Percentiles rank a stretch among this genome's conserved stretches.
These are phyloP conservation scores for Ramphastos sulfuratus DNA, from an alignment of 2,113 vertebrate genomes.

Conservation along the genomic window DNA sequence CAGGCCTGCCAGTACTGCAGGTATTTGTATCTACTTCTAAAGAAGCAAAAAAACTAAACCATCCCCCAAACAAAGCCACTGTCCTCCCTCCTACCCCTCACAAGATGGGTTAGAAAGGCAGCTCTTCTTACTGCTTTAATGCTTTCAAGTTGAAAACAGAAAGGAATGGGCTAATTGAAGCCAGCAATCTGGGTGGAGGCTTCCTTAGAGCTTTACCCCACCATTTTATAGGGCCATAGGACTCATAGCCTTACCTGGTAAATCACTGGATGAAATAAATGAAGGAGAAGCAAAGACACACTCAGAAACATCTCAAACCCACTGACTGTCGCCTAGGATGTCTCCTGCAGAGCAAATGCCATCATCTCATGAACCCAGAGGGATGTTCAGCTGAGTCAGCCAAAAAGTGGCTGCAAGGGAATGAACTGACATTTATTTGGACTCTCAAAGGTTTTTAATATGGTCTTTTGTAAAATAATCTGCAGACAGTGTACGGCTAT, in stretches of 20 bases:
- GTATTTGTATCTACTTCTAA: neutral
- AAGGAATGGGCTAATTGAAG: neutral
- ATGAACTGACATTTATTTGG: neutral
- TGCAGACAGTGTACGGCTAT: neutral
- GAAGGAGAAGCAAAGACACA: neutral
- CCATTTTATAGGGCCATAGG: neutral
- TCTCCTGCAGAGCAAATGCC: neutral
- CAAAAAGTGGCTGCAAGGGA: neutral
- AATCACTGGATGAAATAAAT: neutral
- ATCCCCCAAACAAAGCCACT: neutral
- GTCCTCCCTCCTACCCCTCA: accelerated
- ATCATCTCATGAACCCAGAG: neutral
- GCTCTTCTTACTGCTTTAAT: neutral
- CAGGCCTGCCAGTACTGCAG: neutral
- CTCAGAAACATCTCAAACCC: neutral
- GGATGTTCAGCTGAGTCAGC: neutral
- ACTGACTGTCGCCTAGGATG: neutral
- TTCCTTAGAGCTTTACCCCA: neutral
- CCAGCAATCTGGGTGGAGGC: neutral
- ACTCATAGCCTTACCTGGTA: neutral
- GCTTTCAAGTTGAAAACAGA: neutral
- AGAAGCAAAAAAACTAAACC: neutral
- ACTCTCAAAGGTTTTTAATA: neutral
- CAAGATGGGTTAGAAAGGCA: neutral
- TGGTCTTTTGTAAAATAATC: neutral